These are phyloP conservation scores for Mycogona germanica DNA, from an alignment of 2,888 invertebrate genomes.

Conservation along the genomic window DNA sequence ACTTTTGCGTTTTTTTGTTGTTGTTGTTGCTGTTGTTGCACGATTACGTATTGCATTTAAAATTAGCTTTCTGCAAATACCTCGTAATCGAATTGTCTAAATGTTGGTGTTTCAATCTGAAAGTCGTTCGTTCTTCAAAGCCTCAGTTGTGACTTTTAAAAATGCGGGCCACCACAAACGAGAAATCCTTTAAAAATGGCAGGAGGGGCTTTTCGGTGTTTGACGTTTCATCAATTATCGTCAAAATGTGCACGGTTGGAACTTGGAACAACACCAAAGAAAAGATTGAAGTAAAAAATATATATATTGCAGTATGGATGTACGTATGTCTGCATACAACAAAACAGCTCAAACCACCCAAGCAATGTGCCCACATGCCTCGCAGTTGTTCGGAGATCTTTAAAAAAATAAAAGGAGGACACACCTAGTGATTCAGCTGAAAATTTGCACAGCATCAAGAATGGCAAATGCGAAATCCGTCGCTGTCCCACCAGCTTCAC, in stretches of 20 bases:
- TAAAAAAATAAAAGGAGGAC: conserved; percentile 8
- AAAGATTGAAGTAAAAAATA: conserved; percentile 10
- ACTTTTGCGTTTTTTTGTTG: too few species aligned
- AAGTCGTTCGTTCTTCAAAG: too few species aligned
- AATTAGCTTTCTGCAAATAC: too few species aligned
- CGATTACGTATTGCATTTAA: too few species aligned
- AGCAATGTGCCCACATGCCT: background rate
- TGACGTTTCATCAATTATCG: conserved; percentile 17
- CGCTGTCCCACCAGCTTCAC: too few species aligned
- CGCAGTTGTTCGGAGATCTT: background rate
- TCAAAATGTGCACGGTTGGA: conserved; percentile 14
- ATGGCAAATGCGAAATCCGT: too few species aligned
- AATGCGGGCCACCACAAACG: conserved; percentile 17
- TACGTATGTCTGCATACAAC: too few species aligned
- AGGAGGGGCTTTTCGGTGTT: conserved; percentile 15
- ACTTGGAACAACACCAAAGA: conserved; percentile 13
- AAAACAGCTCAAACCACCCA: conserved; percentile 10
- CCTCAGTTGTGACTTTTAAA: too few species aligned
- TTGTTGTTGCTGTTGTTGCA: too few species aligned
- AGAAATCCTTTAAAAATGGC: conserved; percentile 17
- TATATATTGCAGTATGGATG: too few species aligned
- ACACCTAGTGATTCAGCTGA: conserved; percentile 14
- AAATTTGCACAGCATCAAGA: conserved; percentile 7
- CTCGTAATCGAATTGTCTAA: too few species aligned
- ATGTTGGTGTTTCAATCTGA: too few species aligned